Base-by-base conservation (phyloP, 2,888 invertebrate genomes). In the Taphrorychus bicolor region DNA sequence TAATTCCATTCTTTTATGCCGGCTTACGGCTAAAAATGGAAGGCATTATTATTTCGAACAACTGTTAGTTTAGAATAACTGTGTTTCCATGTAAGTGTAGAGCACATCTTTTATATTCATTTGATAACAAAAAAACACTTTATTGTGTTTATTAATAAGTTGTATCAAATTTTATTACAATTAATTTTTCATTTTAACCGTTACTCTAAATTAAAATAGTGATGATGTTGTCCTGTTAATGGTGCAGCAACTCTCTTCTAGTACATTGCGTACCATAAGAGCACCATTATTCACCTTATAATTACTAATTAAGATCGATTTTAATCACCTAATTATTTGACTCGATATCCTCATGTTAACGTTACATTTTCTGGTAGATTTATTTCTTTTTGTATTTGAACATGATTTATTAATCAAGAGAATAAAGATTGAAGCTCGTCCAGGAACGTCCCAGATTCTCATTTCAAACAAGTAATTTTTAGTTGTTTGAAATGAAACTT, bases 11-110 rank as follows among this genome's bases (percentile, higher is more conserved):
- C 22, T n/a, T 54, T 56, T 60, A 14, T 41, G 22, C 32, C 14
- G 58, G 42, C 54, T 16, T 66, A 66, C 49, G 66, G n/a, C 56
- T 66, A 66, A 66, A 53, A 59, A 32, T 18, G 63, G 40, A 57
- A 61, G 57, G 24, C 56, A 63, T 57, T 63, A 63, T 63, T 57
- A 63, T 57, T 49, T 49, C 42, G 51, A 63, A 57, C 63, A 63
- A 63, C 63, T 19, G 63, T 63, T 58, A 58, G 17, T 21, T 45
- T 49, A 18, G 24, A 23, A 9, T 61, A 61, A 61, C 61, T 54
- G 61, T 61, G 21, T 32, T 22, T 61, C 22, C 40, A 14, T 22
- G 42, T 53, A 42, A 11, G 41, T 42, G 9, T 32, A 32, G 9
- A 32, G 7, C 7, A 32, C 2, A 32, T 48, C 9, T 19, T 17